These are phyloP conservation scores for Bubo bubo DNA, from an alignment of 2,113 vertebrate genomes.

Conservation along the genomic window DNA sequence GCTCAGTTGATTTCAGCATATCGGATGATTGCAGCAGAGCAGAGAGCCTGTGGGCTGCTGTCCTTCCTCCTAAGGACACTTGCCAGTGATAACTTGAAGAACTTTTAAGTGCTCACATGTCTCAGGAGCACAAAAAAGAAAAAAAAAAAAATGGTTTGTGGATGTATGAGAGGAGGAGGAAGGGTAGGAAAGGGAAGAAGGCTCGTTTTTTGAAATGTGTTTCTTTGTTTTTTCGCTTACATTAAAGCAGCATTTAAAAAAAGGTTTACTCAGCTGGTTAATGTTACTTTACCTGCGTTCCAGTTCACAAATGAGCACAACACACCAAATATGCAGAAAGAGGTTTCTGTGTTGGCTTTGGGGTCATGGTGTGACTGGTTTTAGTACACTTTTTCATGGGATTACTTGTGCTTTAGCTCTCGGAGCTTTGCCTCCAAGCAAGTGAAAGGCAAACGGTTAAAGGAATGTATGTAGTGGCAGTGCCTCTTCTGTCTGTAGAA, in stretches of 20 bases:
- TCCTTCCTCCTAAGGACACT: background rate
- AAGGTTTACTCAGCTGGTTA: background rate
- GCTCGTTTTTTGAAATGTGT: background rate
- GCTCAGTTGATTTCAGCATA: background rate
- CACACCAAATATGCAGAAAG: background rate
- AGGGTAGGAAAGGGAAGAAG: background rate
- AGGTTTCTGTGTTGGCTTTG: background rate
- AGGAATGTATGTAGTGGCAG: background rate
- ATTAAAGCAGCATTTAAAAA: background rate
- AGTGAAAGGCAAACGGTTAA: background rate
- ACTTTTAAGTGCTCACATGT: accelerated
- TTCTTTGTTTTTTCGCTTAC: background rate
- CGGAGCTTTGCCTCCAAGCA: background rate
- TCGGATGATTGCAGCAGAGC: background rate
- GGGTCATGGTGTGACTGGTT: background rate
- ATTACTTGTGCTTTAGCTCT: background rate
- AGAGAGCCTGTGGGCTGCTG: background rate
- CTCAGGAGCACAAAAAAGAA: background rate
- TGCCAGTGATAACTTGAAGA: background rate
- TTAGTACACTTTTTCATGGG: background rate
- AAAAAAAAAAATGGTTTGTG: background rate
- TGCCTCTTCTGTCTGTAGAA: background rate
- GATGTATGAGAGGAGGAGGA: background rate
- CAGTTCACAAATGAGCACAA: background rate
- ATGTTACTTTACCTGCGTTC: background rate